Evolutionary conservation across 2,888 invertebrate genomes (phyloP).

Genomic region (Dryobotodes eremita): DNA sequence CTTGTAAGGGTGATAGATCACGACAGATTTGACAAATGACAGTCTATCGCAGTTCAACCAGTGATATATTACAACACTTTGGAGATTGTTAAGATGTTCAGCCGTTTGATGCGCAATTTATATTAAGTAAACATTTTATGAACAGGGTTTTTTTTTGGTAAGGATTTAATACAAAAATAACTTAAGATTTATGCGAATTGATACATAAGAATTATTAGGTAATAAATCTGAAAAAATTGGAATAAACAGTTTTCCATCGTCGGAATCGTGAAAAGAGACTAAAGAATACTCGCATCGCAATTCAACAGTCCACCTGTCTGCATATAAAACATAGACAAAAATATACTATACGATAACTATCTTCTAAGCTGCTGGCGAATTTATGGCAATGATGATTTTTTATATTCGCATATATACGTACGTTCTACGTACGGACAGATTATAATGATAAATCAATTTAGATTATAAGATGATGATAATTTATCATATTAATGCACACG

Average conservation of each 20-base stretch:
- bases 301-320: not conserved
- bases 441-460: too few species aligned
- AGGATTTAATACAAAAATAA: not conserved
- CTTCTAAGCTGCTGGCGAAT: too few species aligned
- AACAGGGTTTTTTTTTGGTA: not conserved
- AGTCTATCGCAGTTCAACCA: constrained; percentile 2
- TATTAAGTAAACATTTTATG: not conserved
- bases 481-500: not conserved
- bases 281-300: not conserved
- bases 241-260: not conserved
- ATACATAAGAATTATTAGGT: not conserved
- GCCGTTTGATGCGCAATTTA: not conserved
- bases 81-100: constrained; percentile 3
- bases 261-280: not conserved
- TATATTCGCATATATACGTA: too few species aligned
- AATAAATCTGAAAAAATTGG: too few species aligned
- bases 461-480: not conserved
- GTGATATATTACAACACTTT: constrained; percentile 34
- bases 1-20: constrained; percentile 28
- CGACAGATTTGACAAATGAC: constrained; percentile 48
- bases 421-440: too few species aligned
- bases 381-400: too few species aligned
- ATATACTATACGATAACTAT: not conserved
- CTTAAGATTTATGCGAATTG: not conserved
- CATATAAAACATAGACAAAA: constrained; percentile 9